Evolutionary conservation across 2,113 vertebrate species (phyloP).

Genomic region (Aegotheles bennettii): DNA sequence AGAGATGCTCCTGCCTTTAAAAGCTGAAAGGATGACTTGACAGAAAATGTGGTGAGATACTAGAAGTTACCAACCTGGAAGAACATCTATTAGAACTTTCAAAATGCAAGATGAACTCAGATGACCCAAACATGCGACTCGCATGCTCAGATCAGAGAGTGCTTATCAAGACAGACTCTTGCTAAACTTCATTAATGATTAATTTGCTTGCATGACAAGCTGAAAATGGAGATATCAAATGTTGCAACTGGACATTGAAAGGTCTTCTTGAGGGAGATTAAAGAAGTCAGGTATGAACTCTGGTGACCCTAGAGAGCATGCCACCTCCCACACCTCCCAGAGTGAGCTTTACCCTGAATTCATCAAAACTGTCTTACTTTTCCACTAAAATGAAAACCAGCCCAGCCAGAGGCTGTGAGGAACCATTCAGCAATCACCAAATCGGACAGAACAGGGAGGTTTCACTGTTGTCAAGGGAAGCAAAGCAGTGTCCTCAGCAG

Average conservation of each 20-base stretch:
- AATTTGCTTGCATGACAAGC: slow-evolving; percentile 9
- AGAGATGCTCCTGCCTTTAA: not conserved
- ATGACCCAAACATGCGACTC: not conserved
- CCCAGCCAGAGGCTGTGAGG: not conserved
- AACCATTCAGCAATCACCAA: not conserved
- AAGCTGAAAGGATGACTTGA: not conserved
- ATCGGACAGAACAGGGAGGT: not conserved
- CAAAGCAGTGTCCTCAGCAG: not conserved
- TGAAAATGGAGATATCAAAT: not conserved
- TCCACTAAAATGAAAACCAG: not conserved
- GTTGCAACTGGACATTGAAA: not conserved
- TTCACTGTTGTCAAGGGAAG: not conserved
- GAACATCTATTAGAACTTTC: not conserved
- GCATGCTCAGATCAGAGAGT: not conserved
- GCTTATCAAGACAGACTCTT: slow-evolving; percentile 1
- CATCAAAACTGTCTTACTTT: not conserved
- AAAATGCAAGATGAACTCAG: not conserved
- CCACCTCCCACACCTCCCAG: not conserved
- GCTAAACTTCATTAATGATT: slow-evolving; percentile 38
- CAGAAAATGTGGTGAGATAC: not conserved
- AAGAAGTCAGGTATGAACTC: not conserved
- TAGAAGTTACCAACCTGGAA: not conserved
- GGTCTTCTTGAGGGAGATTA: not conserved
- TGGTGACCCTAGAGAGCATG: not conserved
- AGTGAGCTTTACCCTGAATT: not conserved